A percentile compares a stretch with the other conserved stretches of the same genome.
Evolutionary conservation across 2,797 vertebrate genomes (phyloP).

Genomic region (Apogon hyalosoma): DNA sequence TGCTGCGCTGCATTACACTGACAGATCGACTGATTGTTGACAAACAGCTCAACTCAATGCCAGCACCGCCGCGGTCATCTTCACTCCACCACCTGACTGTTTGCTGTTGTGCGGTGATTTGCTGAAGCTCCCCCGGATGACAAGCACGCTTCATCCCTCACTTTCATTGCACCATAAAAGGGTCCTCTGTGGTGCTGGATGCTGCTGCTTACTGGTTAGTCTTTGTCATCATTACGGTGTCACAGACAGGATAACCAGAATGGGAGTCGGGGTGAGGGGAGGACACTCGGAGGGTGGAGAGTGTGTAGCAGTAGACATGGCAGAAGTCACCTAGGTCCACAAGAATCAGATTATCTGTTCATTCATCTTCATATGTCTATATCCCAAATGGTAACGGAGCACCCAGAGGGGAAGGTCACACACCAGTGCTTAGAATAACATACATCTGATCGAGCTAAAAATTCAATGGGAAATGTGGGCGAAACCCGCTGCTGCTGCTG

Average conservation of each 20-base stretch:
- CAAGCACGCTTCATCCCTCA: constrained; percentile 81
- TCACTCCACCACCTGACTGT: constrained; percentile 50
- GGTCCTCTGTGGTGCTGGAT: constrained; percentile 68
- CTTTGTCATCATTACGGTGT: constrained; percentile 84
- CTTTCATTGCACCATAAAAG: constrained; percentile 83
- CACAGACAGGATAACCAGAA: constrained; percentile 74
- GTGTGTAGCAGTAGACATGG: constrained; percentile 51
- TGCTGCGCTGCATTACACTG: constrained; percentile 68
- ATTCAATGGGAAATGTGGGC: constrained; percentile 43
- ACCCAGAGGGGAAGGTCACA: constrained; percentile 55
- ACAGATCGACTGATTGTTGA: constrained; percentile 81
- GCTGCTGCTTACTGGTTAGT: constrained; percentile 77
- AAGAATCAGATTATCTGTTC: constrained; percentile 76
- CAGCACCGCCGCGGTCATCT: constrained; percentile 50
- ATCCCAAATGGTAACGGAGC: constrained; percentile 66
- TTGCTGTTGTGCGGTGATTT: constrained; percentile 72
- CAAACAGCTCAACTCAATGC: constrained; percentile 77
- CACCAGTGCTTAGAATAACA: constrained; percentile 22
- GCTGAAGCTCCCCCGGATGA: constrained; percentile 64
- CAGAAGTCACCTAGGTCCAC: constrained; percentile 64
- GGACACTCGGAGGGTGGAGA: constrained; percentile 42
- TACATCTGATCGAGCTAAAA: constrained; percentile 35
- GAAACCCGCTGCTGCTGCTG: too few relatives aligned
- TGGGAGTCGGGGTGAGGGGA: constrained; percentile 30
- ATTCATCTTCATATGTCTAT: constrained; percentile 79